Evolutionary conservation across 2,113 vertebrate species (phyloP).

Genomic region (Mesoclemmys tuberculata): DNA sequence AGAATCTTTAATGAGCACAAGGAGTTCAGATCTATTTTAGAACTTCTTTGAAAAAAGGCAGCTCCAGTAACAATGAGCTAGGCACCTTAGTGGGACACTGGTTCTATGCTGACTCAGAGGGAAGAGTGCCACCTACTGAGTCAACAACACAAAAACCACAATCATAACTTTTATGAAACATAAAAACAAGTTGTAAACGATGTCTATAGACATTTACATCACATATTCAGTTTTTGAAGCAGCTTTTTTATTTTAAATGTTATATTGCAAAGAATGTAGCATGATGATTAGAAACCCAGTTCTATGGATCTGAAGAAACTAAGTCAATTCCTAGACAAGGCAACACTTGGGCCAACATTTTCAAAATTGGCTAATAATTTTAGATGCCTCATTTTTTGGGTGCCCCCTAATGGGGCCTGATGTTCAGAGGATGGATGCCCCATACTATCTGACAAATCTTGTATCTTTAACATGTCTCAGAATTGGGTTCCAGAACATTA

Average conservation of each 20-base stretch:
- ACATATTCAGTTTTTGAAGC: background rate
- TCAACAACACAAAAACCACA: conserved; percentile 6
- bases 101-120: conserved; percentile 10
- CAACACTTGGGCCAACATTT: background rate
- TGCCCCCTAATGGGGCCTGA: background rate
- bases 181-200: background rate
- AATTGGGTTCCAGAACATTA: background rate
- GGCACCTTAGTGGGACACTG: background rate
- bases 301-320: background rate
- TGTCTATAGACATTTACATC: background rate
- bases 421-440: background rate
- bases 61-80: background rate
- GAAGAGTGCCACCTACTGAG: conserved; percentile 67
- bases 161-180: background rate
- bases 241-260: background rate
- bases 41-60: background rate
- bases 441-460: background rate
- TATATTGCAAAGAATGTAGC: background rate
- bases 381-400: background rate
- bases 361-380: background rate
- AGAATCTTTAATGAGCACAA: background rate
- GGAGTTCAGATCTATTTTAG: background rate
- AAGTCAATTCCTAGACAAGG: background rate
- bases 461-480: background rate
- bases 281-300: too few species aligned